Evolutionary conservation across 2,888 invertebrate genomes (phyloP).

Genomic region (Lobophora halterata): DNA sequence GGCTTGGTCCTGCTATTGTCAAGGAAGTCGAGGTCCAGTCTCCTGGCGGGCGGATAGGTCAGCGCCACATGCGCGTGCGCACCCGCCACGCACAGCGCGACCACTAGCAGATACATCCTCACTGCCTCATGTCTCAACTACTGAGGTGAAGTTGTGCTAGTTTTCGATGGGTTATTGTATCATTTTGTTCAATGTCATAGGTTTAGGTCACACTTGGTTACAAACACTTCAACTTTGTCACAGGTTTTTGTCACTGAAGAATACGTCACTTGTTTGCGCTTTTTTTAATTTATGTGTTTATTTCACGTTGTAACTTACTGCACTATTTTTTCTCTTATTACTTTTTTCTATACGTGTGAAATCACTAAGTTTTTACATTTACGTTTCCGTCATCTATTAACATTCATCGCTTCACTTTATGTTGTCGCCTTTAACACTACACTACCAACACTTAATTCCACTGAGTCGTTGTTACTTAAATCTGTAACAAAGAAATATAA

Average conservation of each 20-base stretch:
- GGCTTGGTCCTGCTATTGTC: slow-evolving; percentile 93
- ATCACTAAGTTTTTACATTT: no score
- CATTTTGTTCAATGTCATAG: no score
- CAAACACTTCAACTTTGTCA: no score
- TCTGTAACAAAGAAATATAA: slow-evolving; percentile 18
- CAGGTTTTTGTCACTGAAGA: no score
- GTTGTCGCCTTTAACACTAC: no score
- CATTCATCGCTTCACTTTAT: no score
- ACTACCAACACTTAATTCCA: no score
- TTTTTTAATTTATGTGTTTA: neutral
- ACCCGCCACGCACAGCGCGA: slow-evolving; percentile 44
- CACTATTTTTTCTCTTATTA: neutral
- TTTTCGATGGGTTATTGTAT: slow-evolving; percentile 5
- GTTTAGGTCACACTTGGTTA: no score
- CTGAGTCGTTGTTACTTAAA: no score
- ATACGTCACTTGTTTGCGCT: neutral
- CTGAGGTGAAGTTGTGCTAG: neutral
- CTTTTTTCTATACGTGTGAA: no score
- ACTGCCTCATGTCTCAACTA: slow-evolving; percentile 14
- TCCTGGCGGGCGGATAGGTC: slow-evolving; percentile 93
- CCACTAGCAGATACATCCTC: slow-evolving; percentile 42
- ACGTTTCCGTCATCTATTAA: no score
- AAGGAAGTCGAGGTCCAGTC: slow-evolving; percentile 94
- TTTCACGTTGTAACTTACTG: neutral
- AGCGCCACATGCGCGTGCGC: slow-evolving; percentile 88